Evolutionary conservation across 2,888 invertebrate genomes (phyloP).

Genomic region (Itoplectis maculator): DNA sequence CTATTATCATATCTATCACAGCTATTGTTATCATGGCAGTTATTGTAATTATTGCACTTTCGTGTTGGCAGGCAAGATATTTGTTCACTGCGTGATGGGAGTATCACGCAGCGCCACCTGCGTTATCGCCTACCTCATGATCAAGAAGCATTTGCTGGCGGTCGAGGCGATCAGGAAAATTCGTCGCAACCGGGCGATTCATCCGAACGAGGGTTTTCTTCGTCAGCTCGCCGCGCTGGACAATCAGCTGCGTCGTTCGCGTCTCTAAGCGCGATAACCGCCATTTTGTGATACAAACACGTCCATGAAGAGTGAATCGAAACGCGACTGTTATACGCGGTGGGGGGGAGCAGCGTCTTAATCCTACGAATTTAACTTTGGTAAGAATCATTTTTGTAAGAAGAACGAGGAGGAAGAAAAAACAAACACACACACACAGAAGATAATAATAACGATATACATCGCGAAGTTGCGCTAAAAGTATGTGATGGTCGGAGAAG

Average conservation of each 20-base stretch:
- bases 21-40: background rate
- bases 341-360: background rate
- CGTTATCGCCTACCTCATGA: slow-evolving; percentile 93
- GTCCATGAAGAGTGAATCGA: background rate
- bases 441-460: slow-evolving; percentile 18
- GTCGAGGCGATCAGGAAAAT: slow-evolving; percentile 90
- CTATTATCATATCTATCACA: background rate
- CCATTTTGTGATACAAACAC: slow-evolving; percentile 43
- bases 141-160: slow-evolving; percentile 90
- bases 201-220: slow-evolving; percentile 93
- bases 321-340: slow-evolving; percentile 3
- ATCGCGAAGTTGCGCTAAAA: background rate
- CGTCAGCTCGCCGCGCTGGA: slow-evolving; percentile 90
- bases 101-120: slow-evolving; percentile 93
- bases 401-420: background rate
- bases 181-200: slow-evolving; percentile 89
- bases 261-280: slow-evolving; percentile 66
- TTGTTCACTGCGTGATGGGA: slow-evolving; percentile 93
- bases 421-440: background rate
- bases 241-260: slow-evolving; percentile 80
- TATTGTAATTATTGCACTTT: slow-evolving; percentile 39
- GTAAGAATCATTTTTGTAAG: slow-evolving; percentile 39
- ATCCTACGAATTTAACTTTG: slow-evolving; percentile 16
- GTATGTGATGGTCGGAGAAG: background rate
- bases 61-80: slow-evolving; percentile 88